Base-by-base conservation (phyloP, 1,140 invertebrate species). In the Apis cerana region DNA sequence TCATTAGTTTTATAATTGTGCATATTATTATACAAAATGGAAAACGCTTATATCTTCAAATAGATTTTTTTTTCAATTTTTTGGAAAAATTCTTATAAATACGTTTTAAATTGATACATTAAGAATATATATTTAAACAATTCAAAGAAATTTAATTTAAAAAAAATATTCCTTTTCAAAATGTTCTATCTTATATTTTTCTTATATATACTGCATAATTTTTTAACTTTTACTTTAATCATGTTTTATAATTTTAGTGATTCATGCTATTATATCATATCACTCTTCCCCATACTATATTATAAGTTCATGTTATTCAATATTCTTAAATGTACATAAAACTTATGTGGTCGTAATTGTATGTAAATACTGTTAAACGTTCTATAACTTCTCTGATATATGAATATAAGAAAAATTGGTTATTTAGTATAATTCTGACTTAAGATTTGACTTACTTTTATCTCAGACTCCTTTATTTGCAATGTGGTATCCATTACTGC, bases 401-500 rank as follows among this genome's bases (percentile, higher is more conserved):
- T 88, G 83, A 92, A 93, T 92, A 93, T 90, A 92, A 92, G 84
- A 90, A 88, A 92, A 93, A 91, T 92, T 89, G 89, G 90, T 93
- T 93, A 93, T 92, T 92, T 94, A 93, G 91, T 92, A 93, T 92
- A 92, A 93, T 90, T 86, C 75, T 89, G 86, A 89, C 71, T 89
- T 88, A 69, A 88, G 84, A 82, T 68, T 89, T 89, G 65, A 95
- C 96, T 96, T 94, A 97, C 97, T 95, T 96, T 95, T 85, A 97
- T 93, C 69, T 95, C 88, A 27, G 95, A 91, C 59, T 96, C 96
- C 54, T 95, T 93, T 48, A 97, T 91, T 83, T 96, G 95, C 58
- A 96, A 95, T 7, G 96, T 95, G 68, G 96, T 96, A 92, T 99
- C 98, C 58, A 98, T 92, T 84, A 97, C 96, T 11, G 97, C 96